Base-by-base conservation (phyloP, 2,797 vertebrate genomes). In the Lepus townsendii region DNA sequence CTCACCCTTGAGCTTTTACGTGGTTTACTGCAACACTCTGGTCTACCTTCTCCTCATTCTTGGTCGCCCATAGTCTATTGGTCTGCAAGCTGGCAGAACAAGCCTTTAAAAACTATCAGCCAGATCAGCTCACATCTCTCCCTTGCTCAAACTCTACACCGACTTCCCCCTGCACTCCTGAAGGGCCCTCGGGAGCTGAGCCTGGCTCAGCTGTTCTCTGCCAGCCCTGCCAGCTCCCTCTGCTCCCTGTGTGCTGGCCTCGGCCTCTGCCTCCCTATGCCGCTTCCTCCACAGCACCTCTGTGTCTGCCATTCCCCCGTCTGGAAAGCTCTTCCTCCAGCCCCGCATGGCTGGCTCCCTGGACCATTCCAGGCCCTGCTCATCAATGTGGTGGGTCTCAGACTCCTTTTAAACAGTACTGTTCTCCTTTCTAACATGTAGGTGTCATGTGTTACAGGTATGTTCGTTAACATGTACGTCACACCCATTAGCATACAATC, bases 301-400 rank as follows among this genome's bases (percentile, higher is more conserved):
- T 38, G 35, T 16, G 12, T 52, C 57, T 57, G 79, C 52, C 30
- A 1, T 35, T 19, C 71, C 27, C 17, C 32, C 16, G 12, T 60
- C 66, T 71, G 27, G 90, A 93, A 80, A 80, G 68, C 13, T 57
- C 66, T 66, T 77, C 47, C 83, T 78, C 30, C n/a, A 82, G 26
- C 32, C 8, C 32, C 35, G 54, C 26, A 12, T 5, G 24, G 26
- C 35, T 47, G 76, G 62, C 52, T 80, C 63, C 54, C 69, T 0
- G 0, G 60, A 14, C 42, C 8, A 12, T 14, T 30, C 79, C 73
- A 47, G 27, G 7, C 22, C 66, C 79, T 27, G 19, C 73, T 5
- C 16, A 30, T 30, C 10, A 12, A 30, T 13, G 32, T 0, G 1
- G 69, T 66, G 5, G 2, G 32, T 60, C 30, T 26, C 19, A 30